phyloP scores from a whole-genome alignment of 1,140 invertebrate species.

The Apis laboriosa region DNA sequence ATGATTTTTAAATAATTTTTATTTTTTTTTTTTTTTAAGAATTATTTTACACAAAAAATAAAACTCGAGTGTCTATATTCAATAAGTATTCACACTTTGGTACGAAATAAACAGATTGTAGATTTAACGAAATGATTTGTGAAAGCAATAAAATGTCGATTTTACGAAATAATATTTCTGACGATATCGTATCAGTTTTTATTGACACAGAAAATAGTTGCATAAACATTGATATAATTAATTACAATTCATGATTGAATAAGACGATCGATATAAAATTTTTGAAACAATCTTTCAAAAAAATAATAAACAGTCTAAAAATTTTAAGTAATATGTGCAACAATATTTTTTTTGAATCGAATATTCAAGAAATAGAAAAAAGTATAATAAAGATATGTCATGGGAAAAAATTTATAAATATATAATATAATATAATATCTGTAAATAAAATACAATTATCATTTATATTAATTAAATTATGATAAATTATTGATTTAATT shows the following conservation, averaged over 20 bases:
- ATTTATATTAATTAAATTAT: too few relatives aligned
- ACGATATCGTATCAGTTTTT: background rate
- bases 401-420: background rate
- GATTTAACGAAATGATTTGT: slow-evolving; percentile 18
- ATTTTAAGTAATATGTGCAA: background rate
- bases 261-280: background rate
- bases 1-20: background rate
- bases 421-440: too few relatives aligned
- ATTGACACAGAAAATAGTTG: background rate
- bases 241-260: background rate
- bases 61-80: background rate
- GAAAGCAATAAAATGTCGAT: slow-evolving; percentile 4
- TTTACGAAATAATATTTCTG: slow-evolving; percentile 1
- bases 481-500: background rate
- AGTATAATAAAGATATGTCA: too few relatives aligned
- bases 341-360: background rate
- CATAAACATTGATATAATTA: background rate
- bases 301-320: background rate
- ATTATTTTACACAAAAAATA: background rate
- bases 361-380: background rate
- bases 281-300: background rate
- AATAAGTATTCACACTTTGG: background rate
- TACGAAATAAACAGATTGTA: background rate
- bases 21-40: background rate
- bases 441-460: too few relatives aligned